Percentiles rank a stretch among this genome's conserved stretches.
Evolutionary conservation across 2,113 vertebrate species (phyloP).

Genomic region (Mobula hypostoma): DNA sequence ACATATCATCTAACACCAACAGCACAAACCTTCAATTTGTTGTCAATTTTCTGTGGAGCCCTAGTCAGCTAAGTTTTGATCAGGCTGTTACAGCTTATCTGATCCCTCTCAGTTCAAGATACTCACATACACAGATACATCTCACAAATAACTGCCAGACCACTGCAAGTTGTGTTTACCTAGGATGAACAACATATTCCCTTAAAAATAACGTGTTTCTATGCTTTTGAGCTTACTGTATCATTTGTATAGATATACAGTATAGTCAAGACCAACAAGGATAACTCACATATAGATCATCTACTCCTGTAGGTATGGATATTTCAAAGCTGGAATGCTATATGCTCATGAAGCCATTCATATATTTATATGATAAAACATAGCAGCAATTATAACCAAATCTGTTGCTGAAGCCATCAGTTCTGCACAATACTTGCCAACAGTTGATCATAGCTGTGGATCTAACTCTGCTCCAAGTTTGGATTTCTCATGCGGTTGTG

Average conservation of each 20-base stretch:
- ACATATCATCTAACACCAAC: neutral
- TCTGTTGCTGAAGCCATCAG: too few species aligned
- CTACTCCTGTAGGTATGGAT: neutral
- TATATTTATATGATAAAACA: neutral
- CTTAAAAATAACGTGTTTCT: neutral
- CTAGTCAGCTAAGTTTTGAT: too few species aligned
- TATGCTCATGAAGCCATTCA: neutral
- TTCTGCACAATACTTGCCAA: too few species aligned
- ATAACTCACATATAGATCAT: neutral
- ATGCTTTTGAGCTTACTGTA: neutral
- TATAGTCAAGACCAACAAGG: neutral
- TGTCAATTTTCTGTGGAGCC: neutral
- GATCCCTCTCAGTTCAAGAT: neutral
- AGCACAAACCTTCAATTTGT: neutral
- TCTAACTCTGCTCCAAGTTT: too few species aligned
- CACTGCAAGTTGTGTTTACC: too few species aligned
- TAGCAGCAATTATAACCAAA: neutral
- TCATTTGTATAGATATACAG: neutral
- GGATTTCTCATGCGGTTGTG: too few species aligned
- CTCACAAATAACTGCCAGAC: too few species aligned
- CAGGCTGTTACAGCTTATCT: neutral
- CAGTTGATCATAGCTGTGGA: too few species aligned
- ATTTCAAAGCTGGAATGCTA: neutral
- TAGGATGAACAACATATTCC: neutral
- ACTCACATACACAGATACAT: too few species aligned